Evolutionary conservation across 64 coral and sea anemone species (phyloP), one percentile per base, ranked within the genome.

Genomic region (Montipora foliosa): DNA sequence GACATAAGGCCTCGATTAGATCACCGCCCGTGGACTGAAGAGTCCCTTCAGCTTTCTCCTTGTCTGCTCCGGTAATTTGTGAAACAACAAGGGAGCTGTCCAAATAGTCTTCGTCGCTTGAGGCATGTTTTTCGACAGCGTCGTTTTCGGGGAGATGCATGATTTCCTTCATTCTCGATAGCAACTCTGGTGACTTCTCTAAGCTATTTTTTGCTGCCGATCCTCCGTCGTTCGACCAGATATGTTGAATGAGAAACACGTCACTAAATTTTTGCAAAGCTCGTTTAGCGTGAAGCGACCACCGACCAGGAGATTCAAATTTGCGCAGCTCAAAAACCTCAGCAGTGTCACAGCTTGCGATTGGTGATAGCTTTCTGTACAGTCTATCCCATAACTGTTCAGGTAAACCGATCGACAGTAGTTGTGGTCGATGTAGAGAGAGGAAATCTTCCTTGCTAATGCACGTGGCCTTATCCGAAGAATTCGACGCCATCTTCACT

Each of bases 381-480:
- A 97, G 93, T 45, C 79, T 76, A 78, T 95, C 88, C 96, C 96
- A 97, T 22, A 97, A 88, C 16, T 45, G 44, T 46, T 97, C 82
- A 6, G 96, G 96, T 44, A 97, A 81, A 48, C 96, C 96, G 78
- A 95, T 84, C 22, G 92, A 95, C 16, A 79, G 93, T 11, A 97
- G 79, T 76, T 97, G 96, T 60, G 89, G 79, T 76, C 91, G 47
- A 68, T 97, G 93, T 14, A 97, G 50, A 64, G 92, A 58, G 10
- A 83, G 44, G 82, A 97, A 97, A 83, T 95, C 89, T 70, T 97
- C 93, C 89, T 78, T 92, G 21, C 74, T 88, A 88, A 97, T 77
- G 76, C 93, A 97, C 93, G 92, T 97, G 93, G 51, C 82, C 37
- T 92, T 79, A 9, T 6, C 86, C 6, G 3, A 47, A 21, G 5